phyloP scores from a whole-genome alignment of 2,797 vertebrate genomes.

The Sebastolobus alascanus region DNA sequence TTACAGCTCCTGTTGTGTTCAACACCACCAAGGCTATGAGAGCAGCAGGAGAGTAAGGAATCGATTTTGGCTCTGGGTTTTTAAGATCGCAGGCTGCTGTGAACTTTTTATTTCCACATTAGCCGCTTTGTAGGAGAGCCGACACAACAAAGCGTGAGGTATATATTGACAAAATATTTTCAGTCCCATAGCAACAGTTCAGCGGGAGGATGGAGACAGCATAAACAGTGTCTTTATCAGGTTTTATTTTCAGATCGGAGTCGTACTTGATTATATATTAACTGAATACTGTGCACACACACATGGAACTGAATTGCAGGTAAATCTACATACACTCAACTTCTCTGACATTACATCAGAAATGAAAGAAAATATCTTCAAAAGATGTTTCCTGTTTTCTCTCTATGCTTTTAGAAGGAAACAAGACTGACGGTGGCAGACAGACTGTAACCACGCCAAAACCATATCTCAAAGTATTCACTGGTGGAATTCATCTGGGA shows the following conservation, averaged over 20 bases:
- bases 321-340: neutral
- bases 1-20: slow-evolving; percentile 18
- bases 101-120: slow-evolving; percentile 26
- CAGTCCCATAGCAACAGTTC: slow-evolving; percentile 23
- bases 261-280: neutral
- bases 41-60: slow-evolving; percentile 41
- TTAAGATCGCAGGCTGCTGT: slow-evolving; percentile 28
- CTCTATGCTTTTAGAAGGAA: neutral
- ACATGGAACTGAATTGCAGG: neutral
- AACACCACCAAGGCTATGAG: neutral
- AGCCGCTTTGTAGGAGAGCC: slow-evolving; percentile 18
- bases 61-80: slow-evolving; percentile 40
- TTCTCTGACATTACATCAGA: neutral
- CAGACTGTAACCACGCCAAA: neutral
- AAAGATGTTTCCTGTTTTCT: neutral
- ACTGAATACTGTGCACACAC: neutral
- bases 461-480: neutral
- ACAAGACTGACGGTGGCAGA: neutral
- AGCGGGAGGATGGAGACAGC: neutral
- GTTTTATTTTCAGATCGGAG: slow-evolving; percentile 5
- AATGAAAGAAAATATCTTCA: neutral
- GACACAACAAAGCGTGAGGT: slow-evolving; percentile 16
- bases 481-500: neutral
- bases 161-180: slow-evolving; percentile 10
- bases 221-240: neutral